A percentile compares a stretch with the other conserved stretches of the same genome.
These are phyloP conservation scores for Colletes collaris DNA, from an alignment of 2,888 invertebrate species.

Conservation along the genomic window DNA sequence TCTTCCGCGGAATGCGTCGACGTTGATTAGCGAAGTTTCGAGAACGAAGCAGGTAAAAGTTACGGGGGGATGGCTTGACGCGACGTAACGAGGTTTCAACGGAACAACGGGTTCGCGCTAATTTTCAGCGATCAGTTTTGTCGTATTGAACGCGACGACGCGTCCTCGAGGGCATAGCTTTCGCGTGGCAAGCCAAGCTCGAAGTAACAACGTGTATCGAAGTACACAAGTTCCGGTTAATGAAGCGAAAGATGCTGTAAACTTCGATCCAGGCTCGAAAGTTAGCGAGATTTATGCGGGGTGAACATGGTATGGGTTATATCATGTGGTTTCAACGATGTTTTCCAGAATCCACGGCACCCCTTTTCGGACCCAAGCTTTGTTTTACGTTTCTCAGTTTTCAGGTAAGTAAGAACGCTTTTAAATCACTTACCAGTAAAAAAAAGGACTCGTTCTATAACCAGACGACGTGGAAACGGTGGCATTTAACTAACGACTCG, in stretches of 20 bases:
- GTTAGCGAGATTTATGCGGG: too few relatives aligned
- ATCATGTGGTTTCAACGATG: too few relatives aligned
- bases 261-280: too few relatives aligned
- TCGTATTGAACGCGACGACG: conserved; percentile 21
- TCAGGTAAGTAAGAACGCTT: too few relatives aligned
- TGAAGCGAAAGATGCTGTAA: neutral
- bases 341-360: too few relatives aligned
- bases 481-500: conserved; percentile 29
- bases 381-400: too few relatives aligned
- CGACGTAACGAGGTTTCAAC: conserved; percentile 40
- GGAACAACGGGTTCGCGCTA: conserved; percentile 30
- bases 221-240: neutral
- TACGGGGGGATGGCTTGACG: conserved; percentile 22
- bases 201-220: neutral
- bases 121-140: conserved; percentile 49
- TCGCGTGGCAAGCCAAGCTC: neutral
- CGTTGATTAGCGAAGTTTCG: conserved; percentile 32
- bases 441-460: too few relatives aligned
- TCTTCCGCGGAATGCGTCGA: neutral
- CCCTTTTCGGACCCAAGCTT: too few relatives aligned
- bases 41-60: conserved; percentile 31
- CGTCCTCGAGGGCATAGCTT: conserved; percentile 27
- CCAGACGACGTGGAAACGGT: neutral
- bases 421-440: too few relatives aligned
- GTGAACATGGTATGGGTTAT: too few relatives aligned